phyloP scores from a whole-genome alignment of 2,797 vertebrate genomes.

The Rhyacichthys aspro region DNA sequence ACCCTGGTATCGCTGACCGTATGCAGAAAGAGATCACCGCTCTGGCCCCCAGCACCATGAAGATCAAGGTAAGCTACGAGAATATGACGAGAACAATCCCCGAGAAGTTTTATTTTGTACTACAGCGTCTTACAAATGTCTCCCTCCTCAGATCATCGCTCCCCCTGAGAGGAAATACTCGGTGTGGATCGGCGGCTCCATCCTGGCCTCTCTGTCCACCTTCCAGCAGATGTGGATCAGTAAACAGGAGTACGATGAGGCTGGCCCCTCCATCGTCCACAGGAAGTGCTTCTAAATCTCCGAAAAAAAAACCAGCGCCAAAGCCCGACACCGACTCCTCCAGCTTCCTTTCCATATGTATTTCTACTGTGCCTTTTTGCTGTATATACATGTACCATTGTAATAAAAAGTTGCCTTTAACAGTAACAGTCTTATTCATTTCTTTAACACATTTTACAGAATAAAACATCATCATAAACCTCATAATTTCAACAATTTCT shows the following conservation, averaged over 20 bases:
- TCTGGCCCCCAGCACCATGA: slow-evolving; percentile 98
- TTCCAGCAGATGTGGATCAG: slow-evolving; percentile 99
- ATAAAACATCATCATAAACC: neutral
- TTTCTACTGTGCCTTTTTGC: slow-evolving; percentile 77
- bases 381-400: slow-evolving; percentile 84
- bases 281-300: slow-evolving; percentile 96
- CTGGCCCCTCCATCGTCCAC: slow-evolving; percentile 97
- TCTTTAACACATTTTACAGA: neutral
- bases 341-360: slow-evolving; percentile 58
- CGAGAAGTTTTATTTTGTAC: too few species aligned
- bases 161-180: slow-evolving; percentile 98
- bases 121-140: slow-evolving; percentile 6
- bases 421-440: slow-evolving; percentile 43
- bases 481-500: too few species aligned
- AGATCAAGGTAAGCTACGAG: slow-evolving; percentile 88
- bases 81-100: neutral
- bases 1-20: slow-evolving; percentile 96
- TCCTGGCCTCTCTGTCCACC: slow-evolving; percentile 98
- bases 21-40: slow-evolving; percentile 99
- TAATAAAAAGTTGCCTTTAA: slow-evolving; percentile 82
- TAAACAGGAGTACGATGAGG: slow-evolving; percentile 98
- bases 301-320: slow-evolving; percentile 37
- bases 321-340: slow-evolving; percentile 53
- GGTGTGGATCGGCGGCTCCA: slow-evolving; percentile 98
- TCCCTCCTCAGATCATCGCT: slow-evolving; percentile 89